These are phyloP conservation scores for Volucella bombylans DNA, from an alignment of 2,888 invertebrate genomes.

Conservation along the genomic window DNA sequence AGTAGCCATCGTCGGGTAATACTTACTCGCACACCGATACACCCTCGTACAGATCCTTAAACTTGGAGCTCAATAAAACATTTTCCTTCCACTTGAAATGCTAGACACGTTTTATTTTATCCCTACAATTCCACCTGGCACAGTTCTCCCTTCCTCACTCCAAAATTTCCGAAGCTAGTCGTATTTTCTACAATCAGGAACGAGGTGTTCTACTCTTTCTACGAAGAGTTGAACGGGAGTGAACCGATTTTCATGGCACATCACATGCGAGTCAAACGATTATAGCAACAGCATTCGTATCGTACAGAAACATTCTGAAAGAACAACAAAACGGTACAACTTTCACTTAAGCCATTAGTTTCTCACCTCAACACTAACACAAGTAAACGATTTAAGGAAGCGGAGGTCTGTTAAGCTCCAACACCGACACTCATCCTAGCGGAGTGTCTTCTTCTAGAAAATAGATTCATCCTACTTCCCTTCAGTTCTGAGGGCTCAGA, in stretches of 20 bases:
- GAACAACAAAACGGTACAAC: conserved; percentile 44
- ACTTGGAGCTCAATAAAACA: conserved; percentile 57
- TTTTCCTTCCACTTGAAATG: conserved; percentile 58
- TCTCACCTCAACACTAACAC: conserved; percentile 60
- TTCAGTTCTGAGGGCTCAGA: not conserved
- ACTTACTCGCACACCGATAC: conserved; percentile 22
- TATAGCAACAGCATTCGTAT: conserved; percentile 2
- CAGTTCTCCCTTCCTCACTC: not conserved
- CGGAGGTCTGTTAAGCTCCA: conserved; percentile 49
- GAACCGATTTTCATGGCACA: conserved; percentile 48
- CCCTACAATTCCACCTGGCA: conserved; percentile 12
- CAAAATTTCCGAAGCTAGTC: not conserved
- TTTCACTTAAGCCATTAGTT: conserved; percentile 67
- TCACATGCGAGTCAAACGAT: conserved; percentile 38
- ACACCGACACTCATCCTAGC: not conserved
- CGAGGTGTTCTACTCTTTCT: not conserved
- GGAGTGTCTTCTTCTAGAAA: conserved; percentile 22
- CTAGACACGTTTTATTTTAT: conserved; percentile 58
- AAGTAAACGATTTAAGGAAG: conserved; percentile 67
- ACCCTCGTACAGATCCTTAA: conserved; percentile 15
- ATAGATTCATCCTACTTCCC: conserved; percentile 34
- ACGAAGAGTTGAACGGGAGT: not conserved
- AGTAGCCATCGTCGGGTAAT: conserved; percentile 4
- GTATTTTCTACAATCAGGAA: conserved; percentile 31
- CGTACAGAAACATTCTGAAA: not conserved